Conservation (phyloP, 2,888 invertebrate genomes). For the Acronicta aceris region DNA sequence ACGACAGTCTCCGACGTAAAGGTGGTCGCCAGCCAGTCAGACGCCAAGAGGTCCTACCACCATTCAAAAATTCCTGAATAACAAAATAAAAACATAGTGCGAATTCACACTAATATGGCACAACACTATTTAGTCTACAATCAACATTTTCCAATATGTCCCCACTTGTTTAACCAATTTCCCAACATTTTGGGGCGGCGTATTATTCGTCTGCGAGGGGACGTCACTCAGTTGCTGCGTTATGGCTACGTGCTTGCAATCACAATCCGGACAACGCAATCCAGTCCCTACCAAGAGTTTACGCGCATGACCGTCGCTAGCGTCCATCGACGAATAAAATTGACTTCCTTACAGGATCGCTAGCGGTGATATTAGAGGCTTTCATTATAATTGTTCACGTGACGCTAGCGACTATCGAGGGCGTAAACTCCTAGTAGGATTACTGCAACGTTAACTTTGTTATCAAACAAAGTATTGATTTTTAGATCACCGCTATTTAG, state of each 20-base stretch:
- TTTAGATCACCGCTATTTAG: constrained; percentile 55
- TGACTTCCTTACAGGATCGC: no score
- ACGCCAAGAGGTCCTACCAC: no score
- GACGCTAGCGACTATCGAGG: background rate
- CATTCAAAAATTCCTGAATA: background rate
- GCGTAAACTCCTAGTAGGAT: background rate
- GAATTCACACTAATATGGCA: constrained; percentile 16
- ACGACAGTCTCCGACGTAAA: no score
- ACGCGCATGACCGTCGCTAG: background rate
- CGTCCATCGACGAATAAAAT: background rate
- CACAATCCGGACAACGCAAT: constrained; percentile 58
- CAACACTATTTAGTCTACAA: constrained; percentile 31
- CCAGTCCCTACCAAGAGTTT: constrained; percentile 13
- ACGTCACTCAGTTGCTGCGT: constrained; percentile 83
- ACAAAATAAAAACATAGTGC: background rate
- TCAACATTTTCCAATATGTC: constrained; percentile 48
- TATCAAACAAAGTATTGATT: constrained; percentile 61
- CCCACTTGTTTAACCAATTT: constrained; percentile 58
- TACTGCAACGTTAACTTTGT: constrained; percentile 56
- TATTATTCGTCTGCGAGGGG: constrained; percentile 76
- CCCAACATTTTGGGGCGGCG: constrained; percentile 61
- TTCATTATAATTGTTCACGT: background rate
- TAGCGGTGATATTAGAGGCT: no score
- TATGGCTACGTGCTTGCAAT: constrained; percentile 84
- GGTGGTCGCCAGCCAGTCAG: no score